These are phyloP conservation scores for Leucoraja erinaceus DNA, from an alignment of 2,113 vertebrate species.

Conservation along the genomic window DNA sequence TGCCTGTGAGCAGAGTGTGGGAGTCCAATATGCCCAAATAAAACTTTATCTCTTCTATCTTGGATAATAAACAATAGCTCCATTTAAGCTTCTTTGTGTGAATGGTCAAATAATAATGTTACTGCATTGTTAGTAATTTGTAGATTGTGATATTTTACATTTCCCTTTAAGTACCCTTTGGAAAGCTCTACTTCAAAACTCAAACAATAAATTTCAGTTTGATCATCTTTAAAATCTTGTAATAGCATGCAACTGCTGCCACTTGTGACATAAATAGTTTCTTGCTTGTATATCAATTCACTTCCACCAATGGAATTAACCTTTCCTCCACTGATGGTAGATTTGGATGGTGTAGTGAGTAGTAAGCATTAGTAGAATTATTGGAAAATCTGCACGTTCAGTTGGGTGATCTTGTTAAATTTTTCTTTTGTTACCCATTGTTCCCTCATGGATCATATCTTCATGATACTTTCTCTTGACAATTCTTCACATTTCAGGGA, in stretches of 20 bases:
- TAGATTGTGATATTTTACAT: not conserved
- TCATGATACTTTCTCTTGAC: not conserved
- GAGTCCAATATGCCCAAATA: not conserved
- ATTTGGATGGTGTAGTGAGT: not conserved
- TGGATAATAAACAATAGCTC: not conserved
- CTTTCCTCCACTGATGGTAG: not conserved
- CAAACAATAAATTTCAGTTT: not conserved
- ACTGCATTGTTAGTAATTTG: not conserved
- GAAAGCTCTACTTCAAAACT: not conserved
- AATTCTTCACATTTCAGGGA: not conserved
- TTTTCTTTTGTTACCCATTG: not conserved
- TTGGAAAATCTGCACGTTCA: too few species aligned
- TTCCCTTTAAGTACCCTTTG: not conserved
- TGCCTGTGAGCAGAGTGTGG: not conserved
- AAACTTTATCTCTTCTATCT: not conserved
- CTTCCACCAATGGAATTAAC: too few species aligned
- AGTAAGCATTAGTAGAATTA: not conserved
- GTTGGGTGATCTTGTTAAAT: not conserved
- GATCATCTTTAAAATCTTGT: not conserved
- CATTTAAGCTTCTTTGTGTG: not conserved
- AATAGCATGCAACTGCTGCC: not conserved
- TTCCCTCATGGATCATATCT: not conserved
- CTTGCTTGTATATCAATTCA: not conserved
- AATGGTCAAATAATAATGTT: not conserved
- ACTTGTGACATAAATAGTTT: not conserved